phyloP scores from a whole-genome alignment of 1,140 invertebrate genomes.

The Holotrichia oblita region DNA sequence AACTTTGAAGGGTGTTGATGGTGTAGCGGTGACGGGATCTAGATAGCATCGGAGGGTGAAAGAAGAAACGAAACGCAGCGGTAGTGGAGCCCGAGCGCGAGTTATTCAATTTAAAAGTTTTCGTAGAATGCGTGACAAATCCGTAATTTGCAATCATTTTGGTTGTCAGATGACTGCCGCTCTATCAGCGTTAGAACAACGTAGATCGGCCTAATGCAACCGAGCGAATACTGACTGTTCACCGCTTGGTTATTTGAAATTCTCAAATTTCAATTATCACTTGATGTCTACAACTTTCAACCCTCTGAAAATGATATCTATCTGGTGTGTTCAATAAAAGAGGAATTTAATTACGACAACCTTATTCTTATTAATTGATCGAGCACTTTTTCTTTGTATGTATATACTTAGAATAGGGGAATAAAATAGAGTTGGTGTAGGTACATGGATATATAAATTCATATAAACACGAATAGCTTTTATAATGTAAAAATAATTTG shows the following conservation, averaged over 20 bases:
- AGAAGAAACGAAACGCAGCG: constrained; percentile 18
- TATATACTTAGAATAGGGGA: too few species aligned
- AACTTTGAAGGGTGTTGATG: constrained; percentile 47
- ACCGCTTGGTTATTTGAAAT: constrained; percentile 37
- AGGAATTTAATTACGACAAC: constrained; percentile 2
- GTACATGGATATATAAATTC: too few species aligned
- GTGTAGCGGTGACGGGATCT: background rate
- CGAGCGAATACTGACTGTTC: background rate
- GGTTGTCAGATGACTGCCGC: constrained; percentile 29
- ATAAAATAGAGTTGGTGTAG: too few species aligned
- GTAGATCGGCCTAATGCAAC: background rate
- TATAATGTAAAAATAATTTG: too few species aligned
- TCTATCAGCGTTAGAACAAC: constrained; percentile 10
- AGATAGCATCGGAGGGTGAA: background rate
- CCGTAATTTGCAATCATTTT: constrained; percentile 52
- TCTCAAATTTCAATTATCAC: constrained; percentile 38
- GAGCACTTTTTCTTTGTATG: too few species aligned
- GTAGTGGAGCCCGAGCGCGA: constrained; percentile 23
- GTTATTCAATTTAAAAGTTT: constrained; percentile 55
- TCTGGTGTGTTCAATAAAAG: background rate
- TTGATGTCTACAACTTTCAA: background rate
- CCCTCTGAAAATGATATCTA: constrained; percentile 7
- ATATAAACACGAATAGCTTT: too few species aligned
- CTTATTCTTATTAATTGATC: background rate
- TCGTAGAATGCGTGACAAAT: constrained; percentile 54